These are phyloP conservation scores for Pseudolaguvia tuberculata DNA, from an alignment of 2,113 vertebrate genomes.

Conservation along the genomic window DNA sequence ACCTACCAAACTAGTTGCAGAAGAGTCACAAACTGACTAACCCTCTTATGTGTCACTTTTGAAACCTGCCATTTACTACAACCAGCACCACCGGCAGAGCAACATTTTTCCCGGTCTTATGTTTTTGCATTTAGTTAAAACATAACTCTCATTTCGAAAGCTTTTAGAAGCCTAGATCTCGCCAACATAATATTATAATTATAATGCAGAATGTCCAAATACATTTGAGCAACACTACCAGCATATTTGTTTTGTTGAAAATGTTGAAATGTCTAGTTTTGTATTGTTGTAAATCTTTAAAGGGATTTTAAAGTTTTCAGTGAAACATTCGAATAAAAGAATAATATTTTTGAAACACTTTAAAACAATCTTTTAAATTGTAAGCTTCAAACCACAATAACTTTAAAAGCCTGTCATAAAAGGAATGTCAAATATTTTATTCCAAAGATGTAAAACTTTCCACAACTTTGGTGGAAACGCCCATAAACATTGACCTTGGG, in stretches of 20 bases:
- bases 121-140: neutral
- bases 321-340: neutral
- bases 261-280: no score
- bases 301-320: neutral
- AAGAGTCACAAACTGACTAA: neutral
- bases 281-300: neutral
- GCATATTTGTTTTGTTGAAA: no score
- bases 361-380: neutral
- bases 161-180: neutral
- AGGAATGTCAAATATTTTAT: constrained; percentile 1
- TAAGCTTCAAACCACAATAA: neutral
- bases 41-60: neutral
- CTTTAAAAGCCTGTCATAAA: neutral
- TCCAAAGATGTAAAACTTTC: neutral
- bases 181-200: neutral
- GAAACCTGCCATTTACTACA: neutral
- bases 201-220: neutral
- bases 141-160: neutral
- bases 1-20: neutral
- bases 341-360: neutral
- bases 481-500: neutral
- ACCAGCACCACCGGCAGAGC: neutral
- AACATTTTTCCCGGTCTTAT: neutral
- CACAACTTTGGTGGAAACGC: constrained; percentile 1
- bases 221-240: neutral